Base-by-base conservation (phyloP, 1,140 invertebrate genomes). In the Lysiphlebus fabarum region DNA sequence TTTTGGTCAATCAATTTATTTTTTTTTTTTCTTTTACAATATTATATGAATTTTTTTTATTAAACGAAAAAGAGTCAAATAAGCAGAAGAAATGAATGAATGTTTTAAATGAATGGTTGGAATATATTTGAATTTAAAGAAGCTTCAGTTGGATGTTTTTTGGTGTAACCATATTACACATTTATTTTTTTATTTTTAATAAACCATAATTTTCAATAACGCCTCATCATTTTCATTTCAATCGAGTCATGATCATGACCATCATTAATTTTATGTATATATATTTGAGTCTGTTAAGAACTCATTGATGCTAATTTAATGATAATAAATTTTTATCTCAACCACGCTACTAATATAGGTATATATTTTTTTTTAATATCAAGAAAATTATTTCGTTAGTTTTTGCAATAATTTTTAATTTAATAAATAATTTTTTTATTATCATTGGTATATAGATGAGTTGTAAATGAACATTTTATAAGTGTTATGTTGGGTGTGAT, bases 121-220 rank as follows among this genome's bases (percentile, higher is more conserved):
- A 70, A 70, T 68, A 67, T 56, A 70, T 70, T 69, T 61, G 67
- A 69, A 69, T 70, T 68, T 68, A 61, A 56, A 66, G 59, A 53
- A 56, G 65, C 49, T 26, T 48, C n/a, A 43, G 6, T 40, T 12
- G 11, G 36, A 44, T 26, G 53, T 10, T n/a, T 34, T 59, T 55
- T 51, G 42, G 12, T n/a, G 42, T 34, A 17, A n/a, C 48, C 48
- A 33, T 50, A 50, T 26, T 50, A 50, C 48, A 26, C 33, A 36
- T 50, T 33, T 37, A 26, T 26, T 48, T 48, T 34, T 36, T 7
- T 36, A 34, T 8, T 36, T 9, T 8, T 36, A 36, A 50, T 34
- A 36, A 11, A 40, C 38, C 48, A 36, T 50, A 36, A 50, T 50
- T 50, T n/a, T 11, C 34, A 36, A 6, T 9, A 6, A 11, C 33